Base-by-base conservation (phyloP, 2,888 invertebrate genomes). In the Tineola bisselliella region DNA sequence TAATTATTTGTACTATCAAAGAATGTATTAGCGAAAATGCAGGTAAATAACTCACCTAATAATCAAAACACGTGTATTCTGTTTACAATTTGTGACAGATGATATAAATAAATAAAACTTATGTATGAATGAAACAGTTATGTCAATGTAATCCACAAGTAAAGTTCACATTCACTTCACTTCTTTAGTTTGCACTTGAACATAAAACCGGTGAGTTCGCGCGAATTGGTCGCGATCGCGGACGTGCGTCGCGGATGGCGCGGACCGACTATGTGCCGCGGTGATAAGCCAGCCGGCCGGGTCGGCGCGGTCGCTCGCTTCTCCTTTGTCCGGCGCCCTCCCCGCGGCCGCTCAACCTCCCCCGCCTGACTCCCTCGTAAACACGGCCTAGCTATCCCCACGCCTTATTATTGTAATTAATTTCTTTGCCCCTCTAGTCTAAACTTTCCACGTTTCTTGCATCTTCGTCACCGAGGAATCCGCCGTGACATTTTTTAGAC, bases 251-350 rank as follows among this genome's bases (percentile, higher is more conserved):
- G 77, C 71, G 76, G 73, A 68, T 69, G 76, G 81, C 84, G 79
- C 77, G 77, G 71, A 77, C 76, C 84, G 82, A 81, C 80, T 76
- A 81, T 78, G 75, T 81, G 81, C 80, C 74, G 73, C 73, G 77
- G 79, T 82, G 84, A 82, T 82, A 82, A 82, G 77, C 79, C 77
- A 74, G 77, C 74, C 75, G 76, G 78, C 74, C 77, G 78, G 76
- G 74, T 64, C 64, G 75, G 77, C 78, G 79, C 81, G 80, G 73
- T 79, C 77, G 81, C 80, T 83, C 79, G 81, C 79, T 78, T 77
- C 83, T 80, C 83, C 84, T 84, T 84, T 86, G 84, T 82, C 71
- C 74, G 71, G 88, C 81, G 89, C 88, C 87, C 77, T 76, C 71
- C 73, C 70, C 70, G 73, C 72, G 75, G 69, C 70, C 70, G 70